Conservation (phyloP, 2,888 invertebrate genomes). For the Cerastis leucographa region DNA sequence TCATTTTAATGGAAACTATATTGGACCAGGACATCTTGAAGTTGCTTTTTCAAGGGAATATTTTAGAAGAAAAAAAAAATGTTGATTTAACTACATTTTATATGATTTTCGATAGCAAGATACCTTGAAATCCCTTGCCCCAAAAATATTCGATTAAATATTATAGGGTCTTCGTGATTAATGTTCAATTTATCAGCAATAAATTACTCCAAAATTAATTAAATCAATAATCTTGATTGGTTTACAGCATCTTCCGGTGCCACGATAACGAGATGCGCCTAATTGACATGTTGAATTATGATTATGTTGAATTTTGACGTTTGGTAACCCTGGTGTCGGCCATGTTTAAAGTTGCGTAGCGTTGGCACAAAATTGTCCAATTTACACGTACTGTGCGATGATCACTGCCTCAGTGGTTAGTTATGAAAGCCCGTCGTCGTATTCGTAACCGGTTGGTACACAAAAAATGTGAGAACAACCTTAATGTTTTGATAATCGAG, state of each 20-base stretch:
- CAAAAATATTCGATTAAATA: neutral
- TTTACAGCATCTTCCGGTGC: neutral
- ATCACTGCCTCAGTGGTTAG: constrained; percentile 35
- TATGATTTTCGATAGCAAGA: neutral
- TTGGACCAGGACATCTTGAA: neutral
- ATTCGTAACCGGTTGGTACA: constrained; percentile 44
- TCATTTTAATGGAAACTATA: neutral
- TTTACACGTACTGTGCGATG: constrained; percentile 55
- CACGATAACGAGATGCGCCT: constrained; percentile 1
- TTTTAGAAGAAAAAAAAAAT: too few species aligned
- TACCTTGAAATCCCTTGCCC: neutral
- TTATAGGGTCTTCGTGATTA: neutral
- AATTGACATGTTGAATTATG: constrained; percentile 2
- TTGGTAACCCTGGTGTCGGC: constrained; percentile 51
- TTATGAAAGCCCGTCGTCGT: constrained; percentile 54
- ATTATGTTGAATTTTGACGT: constrained; percentile 42
- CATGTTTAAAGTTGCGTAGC: constrained; percentile 34
- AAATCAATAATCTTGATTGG: neutral
- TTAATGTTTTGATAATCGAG: constrained; percentile 47
- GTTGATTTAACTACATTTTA: too few species aligned
- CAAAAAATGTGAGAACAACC: constrained; percentile 46
- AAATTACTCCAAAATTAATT: neutral
- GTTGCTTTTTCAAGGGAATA: neutral
- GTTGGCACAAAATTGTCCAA: constrained; percentile 62
- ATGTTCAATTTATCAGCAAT: neutral